phyloP scores from a whole-genome alignment of 53 echinoderm and acorn worm species.

The Holothuria scabra region DNA sequence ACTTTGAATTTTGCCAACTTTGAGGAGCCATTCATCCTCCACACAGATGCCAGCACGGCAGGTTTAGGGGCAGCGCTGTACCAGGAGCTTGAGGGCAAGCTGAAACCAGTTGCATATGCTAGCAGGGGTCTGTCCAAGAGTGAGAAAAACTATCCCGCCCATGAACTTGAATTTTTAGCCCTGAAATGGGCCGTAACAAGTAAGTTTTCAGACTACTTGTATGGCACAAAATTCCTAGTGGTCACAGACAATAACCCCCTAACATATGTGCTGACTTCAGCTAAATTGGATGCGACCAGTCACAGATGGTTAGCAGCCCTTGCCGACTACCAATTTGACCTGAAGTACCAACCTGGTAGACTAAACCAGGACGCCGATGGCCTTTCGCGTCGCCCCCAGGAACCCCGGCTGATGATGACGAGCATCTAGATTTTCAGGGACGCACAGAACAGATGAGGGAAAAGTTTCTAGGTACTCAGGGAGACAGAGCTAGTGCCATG shows the following conservation, averaged over 20 bases:
- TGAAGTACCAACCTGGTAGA: conserved; percentile 59
- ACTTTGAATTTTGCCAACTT: conserved; percentile 60
- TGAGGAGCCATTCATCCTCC: conserved; percentile 63
- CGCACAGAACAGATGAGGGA: conserved; percentile 23
- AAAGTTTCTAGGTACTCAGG: not conserved
- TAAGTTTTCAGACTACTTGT: conserved; percentile 59
- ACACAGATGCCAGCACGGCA: conserved; percentile 63
- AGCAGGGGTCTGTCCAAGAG: conserved; percentile 48
- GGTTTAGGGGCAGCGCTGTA: conserved; percentile 68
- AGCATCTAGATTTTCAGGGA: not conserved
- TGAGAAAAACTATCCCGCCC: conserved; percentile 38
- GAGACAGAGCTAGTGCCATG: not conserved
- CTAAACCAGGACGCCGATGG: conserved; percentile 56
- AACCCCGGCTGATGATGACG: conserved; percentile 9
- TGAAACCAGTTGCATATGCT: conserved; percentile 64
- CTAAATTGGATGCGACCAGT: conserved; percentile 63
- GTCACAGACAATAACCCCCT: conserved; percentile 62
- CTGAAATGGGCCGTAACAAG: conserved; percentile 65
- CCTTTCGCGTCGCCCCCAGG: conserved; percentile 57
- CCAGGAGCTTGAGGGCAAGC: conserved; percentile 58
- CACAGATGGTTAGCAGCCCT: conserved; percentile 60
- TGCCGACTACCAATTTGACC: conserved; percentile 27
- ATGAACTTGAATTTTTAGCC: conserved; percentile 52
- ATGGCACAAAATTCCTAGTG: conserved; percentile 53
- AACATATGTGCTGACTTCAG: conserved; percentile 59